phyloP scores from a whole-genome alignment of 2,888 invertebrate genomes.

The Synanthedon vespiformis region DNA sequence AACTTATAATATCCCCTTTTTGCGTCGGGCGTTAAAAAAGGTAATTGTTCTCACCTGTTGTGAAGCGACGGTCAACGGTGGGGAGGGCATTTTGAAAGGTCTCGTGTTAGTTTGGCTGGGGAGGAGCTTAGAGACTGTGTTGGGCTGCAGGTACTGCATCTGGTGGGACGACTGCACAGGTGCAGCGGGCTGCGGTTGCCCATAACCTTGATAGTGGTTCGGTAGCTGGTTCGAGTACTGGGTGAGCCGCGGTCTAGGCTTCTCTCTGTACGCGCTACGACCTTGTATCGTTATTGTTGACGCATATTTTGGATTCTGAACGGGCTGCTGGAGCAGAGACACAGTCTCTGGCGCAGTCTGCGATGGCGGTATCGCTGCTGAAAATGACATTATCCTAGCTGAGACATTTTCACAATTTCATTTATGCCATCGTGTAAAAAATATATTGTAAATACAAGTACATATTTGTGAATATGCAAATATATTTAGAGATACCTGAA shows the following conservation, averaged over 20 bases:
- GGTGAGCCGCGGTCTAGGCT: constrained; percentile 32
- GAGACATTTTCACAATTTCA: no score
- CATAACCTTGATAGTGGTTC: constrained; percentile 36
- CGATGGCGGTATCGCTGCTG: constrained; percentile 48
- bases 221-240: constrained; percentile 31
- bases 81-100: constrained; percentile 62
- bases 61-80: constrained; percentile 38
- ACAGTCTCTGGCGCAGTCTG: constrained; percentile 65
- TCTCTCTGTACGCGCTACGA: constrained; percentile 49
- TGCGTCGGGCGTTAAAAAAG: no score
- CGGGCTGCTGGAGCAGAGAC: constrained; percentile 54
- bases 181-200: constrained; percentile 3
- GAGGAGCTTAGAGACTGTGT: constrained; percentile 29
- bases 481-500: no score
- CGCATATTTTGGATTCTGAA: constrained; percentile 46
- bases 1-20: no score
- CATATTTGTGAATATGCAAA: no score
- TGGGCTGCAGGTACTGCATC: constrained; percentile 48
- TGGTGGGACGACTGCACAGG: constrained; percentile 18
- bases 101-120: constrained; percentile 22
- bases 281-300: constrained; percentile 45
- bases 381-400: neutral
- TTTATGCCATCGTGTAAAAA: no score
- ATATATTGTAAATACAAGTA: no score
- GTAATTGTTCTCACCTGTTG: constrained; percentile 31